Percentiles rank a stretch among this genome's conserved stretches.
These are phyloP conservation scores for Pimephales promelas DNA, from an alignment of 2,113 vertebrate species.

Conservation along the genomic window DNA sequence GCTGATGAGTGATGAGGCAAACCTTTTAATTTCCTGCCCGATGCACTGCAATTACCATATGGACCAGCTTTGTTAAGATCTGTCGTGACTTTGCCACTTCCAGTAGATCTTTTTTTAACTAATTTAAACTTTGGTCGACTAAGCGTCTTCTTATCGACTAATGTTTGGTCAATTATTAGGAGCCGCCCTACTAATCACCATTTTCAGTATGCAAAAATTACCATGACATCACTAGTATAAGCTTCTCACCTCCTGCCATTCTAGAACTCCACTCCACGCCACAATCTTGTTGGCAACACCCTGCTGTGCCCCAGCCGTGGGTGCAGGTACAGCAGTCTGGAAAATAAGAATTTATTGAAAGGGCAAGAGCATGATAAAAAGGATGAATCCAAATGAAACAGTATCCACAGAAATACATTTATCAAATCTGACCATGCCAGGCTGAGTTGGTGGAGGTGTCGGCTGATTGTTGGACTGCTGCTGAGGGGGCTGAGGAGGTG, in stretches of 20 bases:
- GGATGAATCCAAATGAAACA: not conserved
- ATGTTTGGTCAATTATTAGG: too few species aligned
- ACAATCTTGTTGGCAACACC: slow-evolving; percentile 85
- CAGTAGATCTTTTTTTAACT: too few species aligned
- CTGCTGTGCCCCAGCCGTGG: slow-evolving; percentile 69
- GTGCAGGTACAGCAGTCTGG: slow-evolving; percentile 66
- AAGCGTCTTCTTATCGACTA: too few species aligned
- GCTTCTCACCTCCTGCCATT: slow-evolving; percentile 91
- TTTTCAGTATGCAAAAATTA: not conserved
- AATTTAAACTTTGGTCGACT: too few species aligned
- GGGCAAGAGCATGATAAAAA: too few species aligned
- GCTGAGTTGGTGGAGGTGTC: slow-evolving; percentile 60
- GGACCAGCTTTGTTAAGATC: too few species aligned
- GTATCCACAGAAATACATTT: not conserved
- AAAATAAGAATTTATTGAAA: not conserved
- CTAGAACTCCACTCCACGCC: slow-evolving; percentile 89
- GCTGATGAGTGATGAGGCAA: too few species aligned
- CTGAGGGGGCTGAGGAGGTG: slow-evolving; percentile 66
- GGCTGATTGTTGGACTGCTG: slow-evolving; percentile 67
- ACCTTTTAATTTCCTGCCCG: too few species aligned
- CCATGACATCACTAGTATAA: not conserved
- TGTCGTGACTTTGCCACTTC: too few species aligned
- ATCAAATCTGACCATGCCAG: slow-evolving; percentile 68
- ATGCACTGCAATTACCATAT: too few species aligned
- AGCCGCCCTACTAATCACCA: too few species aligned